phyloP scores from a whole-genome alignment of 2,888 invertebrate genomes.

The Oscheius myriophilus region DNA sequence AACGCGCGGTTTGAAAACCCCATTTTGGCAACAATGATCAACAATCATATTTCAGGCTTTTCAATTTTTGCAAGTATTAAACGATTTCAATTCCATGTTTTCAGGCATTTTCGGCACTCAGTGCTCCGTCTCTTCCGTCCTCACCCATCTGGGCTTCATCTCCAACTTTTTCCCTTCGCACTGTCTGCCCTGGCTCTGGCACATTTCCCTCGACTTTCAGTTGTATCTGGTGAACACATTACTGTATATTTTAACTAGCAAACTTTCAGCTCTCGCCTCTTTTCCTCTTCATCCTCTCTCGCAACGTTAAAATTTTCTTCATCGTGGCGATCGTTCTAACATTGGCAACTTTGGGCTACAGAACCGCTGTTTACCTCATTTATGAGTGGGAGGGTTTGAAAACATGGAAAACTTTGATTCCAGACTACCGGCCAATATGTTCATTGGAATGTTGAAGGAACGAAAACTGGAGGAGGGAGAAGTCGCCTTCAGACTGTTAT shows the following conservation, averaged over 20 bases:
- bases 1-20: too few relatives aligned
- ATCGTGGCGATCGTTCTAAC: slow-evolving; percentile 14
- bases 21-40: too few relatives aligned
- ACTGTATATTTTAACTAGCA: neutral
- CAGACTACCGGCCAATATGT: slow-evolving; percentile 40
- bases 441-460: slow-evolving; percentile 41
- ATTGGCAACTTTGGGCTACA: slow-evolving; percentile 27
- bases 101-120: slow-evolving; percentile 55
- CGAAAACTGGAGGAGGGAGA: slow-evolving; percentile 31
- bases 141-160: slow-evolving; percentile 52
- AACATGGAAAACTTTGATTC: neutral
- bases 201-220: slow-evolving; percentile 58
- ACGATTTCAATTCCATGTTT: too few relatives aligned
- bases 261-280: slow-evolving; percentile 41
- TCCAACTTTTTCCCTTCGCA: slow-evolving; percentile 51
- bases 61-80: too few relatives aligned
- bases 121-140: slow-evolving; percentile 40
- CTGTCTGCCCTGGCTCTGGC: slow-evolving; percentile 65
- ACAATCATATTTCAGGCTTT: too few relatives aligned
- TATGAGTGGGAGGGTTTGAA: slow-evolving; percentile 3
- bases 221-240: slow-evolving; percentile 57
- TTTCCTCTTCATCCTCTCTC: slow-evolving; percentile 35
- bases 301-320: slow-evolving; percentile 24
- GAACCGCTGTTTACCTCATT: slow-evolving; percentile 24
- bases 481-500: slow-evolving; percentile 35